A percentile compares a stretch with the other conserved stretches of the same genome.
Conservation (phyloP, 2,113 vertebrate species). For the Lontra canadensis region DNA sequence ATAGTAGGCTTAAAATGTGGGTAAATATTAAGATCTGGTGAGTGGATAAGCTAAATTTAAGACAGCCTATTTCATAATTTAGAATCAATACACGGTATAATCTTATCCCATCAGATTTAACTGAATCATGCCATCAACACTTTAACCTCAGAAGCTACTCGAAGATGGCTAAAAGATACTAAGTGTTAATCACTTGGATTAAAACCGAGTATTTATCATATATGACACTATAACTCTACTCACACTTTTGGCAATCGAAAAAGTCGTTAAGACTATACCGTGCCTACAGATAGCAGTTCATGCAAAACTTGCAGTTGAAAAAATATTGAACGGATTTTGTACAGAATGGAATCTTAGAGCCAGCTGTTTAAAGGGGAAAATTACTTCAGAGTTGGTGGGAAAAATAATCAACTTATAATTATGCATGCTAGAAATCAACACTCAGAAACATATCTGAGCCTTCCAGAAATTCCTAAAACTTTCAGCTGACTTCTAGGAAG, state of each 20-base stretch:
- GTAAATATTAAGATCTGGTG: not conserved
- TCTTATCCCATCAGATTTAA: not conserved
- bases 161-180: not conserved
- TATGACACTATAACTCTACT: not conserved
- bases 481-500: not conserved
- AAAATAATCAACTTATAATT: not conserved
- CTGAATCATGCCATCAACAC: not conserved
- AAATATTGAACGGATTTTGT: not conserved
- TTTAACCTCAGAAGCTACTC: not conserved
- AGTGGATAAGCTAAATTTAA: not conserved
- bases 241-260: accelerated
- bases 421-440: not conserved
- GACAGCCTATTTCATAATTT: not conserved
- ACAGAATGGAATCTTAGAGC: not conserved
- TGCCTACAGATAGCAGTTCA: accelerated
- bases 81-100: conserved; percentile 17
- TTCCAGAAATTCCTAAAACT: not conserved
- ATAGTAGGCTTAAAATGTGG: not conserved
- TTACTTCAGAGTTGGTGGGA: not conserved
- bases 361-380: not conserved
- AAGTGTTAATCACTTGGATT: not conserved
- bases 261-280: accelerated
- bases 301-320: not conserved
- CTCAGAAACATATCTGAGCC: not conserved
- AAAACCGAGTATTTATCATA: not conserved